These are phyloP conservation scores for Cephus pulcher DNA, from an alignment of 2,888 invertebrate genomes.

Conservation along the genomic window DNA sequence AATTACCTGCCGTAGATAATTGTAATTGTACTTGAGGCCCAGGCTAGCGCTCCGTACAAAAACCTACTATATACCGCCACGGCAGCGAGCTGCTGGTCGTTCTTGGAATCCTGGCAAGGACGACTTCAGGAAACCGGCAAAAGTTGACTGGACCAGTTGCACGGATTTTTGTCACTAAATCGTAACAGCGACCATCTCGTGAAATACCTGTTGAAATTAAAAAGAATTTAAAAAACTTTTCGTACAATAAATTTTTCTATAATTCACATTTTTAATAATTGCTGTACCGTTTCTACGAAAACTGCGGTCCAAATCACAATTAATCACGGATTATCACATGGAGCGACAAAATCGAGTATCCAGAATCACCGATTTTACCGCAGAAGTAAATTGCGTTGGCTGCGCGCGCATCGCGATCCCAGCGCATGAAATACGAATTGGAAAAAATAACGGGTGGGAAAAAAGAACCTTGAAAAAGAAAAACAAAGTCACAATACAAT, in stretches of 20 bases:
- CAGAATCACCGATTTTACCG: not conserved
- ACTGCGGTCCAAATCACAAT: not conserved
- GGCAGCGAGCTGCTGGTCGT: constrained; percentile 34
- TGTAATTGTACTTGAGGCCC: constrained; percentile 49
- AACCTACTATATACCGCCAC: constrained; percentile 14
- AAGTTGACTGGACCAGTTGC: constrained; percentile 19
- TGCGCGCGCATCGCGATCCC: not conserved
- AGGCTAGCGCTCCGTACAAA: constrained; percentile 22
- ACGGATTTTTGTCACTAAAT: not conserved
- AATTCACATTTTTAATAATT: not conserved
- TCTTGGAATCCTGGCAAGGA: constrained; percentile 51
- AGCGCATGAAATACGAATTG: not conserved
- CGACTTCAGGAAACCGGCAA: constrained; percentile 33
- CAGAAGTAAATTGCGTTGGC: not conserved
- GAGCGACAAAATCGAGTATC: not conserved
- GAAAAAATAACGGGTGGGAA: too few relatives aligned
- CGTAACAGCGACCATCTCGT: not conserved
- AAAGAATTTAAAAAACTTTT: not conserved
- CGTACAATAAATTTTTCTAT: not conserved
- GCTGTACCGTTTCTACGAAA: not conserved
- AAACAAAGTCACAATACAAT: not conserved
- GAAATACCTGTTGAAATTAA: not conserved
- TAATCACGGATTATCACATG: too few relatives aligned
- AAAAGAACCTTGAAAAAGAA: not conserved
- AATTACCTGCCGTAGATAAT: constrained; percentile 59